Conservation (phyloP, 2,113 vertebrate species). For the Setophaga kirtlandii region DNA sequence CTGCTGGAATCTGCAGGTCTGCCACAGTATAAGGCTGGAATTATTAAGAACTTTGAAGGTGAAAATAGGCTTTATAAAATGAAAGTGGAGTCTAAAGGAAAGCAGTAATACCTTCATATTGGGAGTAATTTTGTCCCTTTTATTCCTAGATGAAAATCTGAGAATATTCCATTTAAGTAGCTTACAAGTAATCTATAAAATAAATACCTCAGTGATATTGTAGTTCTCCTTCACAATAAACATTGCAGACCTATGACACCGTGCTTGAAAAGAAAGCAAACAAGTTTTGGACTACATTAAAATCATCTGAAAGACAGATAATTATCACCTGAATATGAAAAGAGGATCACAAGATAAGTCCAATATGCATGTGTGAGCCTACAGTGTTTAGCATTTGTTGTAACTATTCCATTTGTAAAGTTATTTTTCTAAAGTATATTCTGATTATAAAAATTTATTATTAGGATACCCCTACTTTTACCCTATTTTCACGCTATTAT, state of each 20-base stretch:
- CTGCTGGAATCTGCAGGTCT: not conserved
- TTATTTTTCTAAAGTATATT: not conserved
- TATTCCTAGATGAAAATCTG: not conserved
- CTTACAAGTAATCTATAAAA: not conserved
- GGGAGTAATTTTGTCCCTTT: not conserved
- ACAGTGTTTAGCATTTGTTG: not conserved
- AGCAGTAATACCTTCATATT: not conserved
- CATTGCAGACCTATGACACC: not conserved
- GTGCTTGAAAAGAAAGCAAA: not conserved
- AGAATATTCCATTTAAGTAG: not conserved
- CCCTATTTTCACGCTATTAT: not conserved
- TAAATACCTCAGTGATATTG: not conserved
- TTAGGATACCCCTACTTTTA: not conserved
- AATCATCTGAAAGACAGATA: not conserved
- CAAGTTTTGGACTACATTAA: not conserved
- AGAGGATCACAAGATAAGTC: not conserved
- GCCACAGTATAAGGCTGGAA: not conserved
- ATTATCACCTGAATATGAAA: not conserved
- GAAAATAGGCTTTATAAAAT: not conserved
- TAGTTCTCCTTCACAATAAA: not conserved
- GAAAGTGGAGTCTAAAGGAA: not conserved
- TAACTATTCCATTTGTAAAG: not conserved
- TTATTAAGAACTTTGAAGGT: not conserved
- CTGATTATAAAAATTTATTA: not conserved
- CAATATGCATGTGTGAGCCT: not conserved